Evolutionary conservation across 2,113 vertebrate species (phyloP).

Genomic region (Megaceryle torquata): DNA sequence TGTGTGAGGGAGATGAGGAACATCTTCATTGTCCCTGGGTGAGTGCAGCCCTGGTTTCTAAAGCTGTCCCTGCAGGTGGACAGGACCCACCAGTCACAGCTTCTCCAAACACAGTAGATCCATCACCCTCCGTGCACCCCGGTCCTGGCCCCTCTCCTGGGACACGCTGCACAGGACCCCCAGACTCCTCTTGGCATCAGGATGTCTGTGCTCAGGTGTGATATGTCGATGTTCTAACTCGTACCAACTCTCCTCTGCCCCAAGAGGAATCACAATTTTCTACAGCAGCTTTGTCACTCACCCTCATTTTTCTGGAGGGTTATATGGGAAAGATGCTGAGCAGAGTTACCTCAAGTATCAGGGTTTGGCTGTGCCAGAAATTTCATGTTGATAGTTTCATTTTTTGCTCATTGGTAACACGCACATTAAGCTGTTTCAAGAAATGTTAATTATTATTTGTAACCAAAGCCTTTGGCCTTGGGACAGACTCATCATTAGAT

Average conservation of each 20-base stretch:
- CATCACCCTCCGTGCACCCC: background rate
- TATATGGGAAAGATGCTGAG: background rate
- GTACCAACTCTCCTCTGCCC: background rate
- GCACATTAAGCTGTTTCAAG: background rate
- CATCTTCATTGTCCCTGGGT: rapidly evolving
- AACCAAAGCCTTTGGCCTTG: background rate
- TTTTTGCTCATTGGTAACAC: background rate
- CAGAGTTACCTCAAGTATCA: background rate
- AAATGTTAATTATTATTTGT: background rate
- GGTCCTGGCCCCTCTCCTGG: background rate
- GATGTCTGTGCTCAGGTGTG: no score
- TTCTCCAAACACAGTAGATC: background rate
- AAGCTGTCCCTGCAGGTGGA: background rate
- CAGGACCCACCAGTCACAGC: background rate
- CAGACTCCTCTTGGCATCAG: background rate
- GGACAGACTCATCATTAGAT: background rate
- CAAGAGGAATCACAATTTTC: background rate
- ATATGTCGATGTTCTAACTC: background rate
- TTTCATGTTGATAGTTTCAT: background rate
- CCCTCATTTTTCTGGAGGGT: rapidly evolving
- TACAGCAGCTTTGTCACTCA: background rate
- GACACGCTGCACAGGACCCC: rapidly evolving
- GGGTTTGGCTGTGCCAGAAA: background rate
- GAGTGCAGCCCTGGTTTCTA: background rate
- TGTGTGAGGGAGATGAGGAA: background rate